A percentile compares a stretch with the other conserved stretches of the same genome.
Conservation (phyloP, 1,140 invertebrate species). For the Leptinotarsa texana region DNA sequence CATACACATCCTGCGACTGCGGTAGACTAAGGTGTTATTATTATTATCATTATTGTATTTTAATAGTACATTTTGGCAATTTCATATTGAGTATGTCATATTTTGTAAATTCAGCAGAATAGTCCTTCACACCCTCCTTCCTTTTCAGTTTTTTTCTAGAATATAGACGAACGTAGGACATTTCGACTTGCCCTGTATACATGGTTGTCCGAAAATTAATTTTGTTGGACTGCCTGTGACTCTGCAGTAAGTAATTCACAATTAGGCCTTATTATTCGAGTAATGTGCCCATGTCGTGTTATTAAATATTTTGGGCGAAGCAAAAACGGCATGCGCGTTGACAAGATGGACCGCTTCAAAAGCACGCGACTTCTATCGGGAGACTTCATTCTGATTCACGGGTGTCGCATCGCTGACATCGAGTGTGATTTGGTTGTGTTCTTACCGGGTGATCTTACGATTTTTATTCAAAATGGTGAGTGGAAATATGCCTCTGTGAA, state of each 20-base stretch:
- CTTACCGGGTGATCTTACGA: not conserved
- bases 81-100: no score
- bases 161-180: no score
- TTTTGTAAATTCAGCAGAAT: no score
- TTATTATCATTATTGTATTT: no score
- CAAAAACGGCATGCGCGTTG: slow-evolving; percentile 7
- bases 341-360: not conserved
- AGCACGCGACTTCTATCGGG: not conserved
- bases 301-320: slow-evolving; percentile 3
- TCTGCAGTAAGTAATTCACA: not conserved
- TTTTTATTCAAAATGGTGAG: not conserved
- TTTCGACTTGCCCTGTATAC: no score
- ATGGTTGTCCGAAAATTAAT: no score
- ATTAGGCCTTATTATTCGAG: not conserved
- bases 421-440: not conserved
- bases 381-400: slow-evolving; percentile 13
- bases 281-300: not conserved
- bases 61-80: no score
- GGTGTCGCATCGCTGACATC: slow-evolving; percentile 25
- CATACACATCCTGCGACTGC: no score
- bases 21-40: no score
- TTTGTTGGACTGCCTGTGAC: no score
- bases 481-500: not conserved
- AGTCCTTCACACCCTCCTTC: no score
- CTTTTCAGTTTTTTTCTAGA: no score